Base-by-base conservation (phyloP, 2,888 invertebrate species). In the Hirtodrosophila alboralis region DNA sequence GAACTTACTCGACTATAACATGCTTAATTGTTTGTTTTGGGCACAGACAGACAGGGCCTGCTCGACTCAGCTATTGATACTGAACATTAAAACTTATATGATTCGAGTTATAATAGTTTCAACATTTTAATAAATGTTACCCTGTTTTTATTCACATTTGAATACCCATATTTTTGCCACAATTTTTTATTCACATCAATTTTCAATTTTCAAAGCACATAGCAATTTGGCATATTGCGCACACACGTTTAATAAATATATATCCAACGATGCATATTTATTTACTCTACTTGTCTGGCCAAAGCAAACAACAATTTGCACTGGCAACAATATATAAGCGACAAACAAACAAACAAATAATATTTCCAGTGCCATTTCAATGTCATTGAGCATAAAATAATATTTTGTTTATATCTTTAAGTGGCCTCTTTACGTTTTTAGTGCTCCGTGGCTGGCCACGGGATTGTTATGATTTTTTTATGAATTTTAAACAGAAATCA, bases 391-490 rank as follows among this genome's bases (percentile, higher is more conserved):
- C 74, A 59, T 54, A 28, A 72, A 66, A 73, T 60, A 72, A 54
- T 56, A 59, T 52, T 71, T 52, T 21, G 9, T 48, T 38, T 12
- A 30, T 30, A 6, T 27, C 54, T 52, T 65, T 52, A 60, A 56
- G 68, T 57, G 61, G 44, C 10, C 27, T 37, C 45, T 52, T 72
- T 43, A 34, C 21, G 41, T 18, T 69, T 70, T 56, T 45, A 56
- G 59, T 67, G 48, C 38, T 13, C n/a, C n/a, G 9, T 12, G 27
- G 37, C 31, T 33, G 27, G 5, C 44, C 52, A 38, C 34, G 37
- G 51, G 16, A 73, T 67, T 66, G 68, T 52, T 61, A 70, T 73
- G 74, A 60, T 61, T 73, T 53, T 49, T 73, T 73, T 73, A 73
- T 67, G 56, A 14, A 38, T 43, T 67, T 70, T 47, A 51, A 69